These are phyloP conservation scores for Tetragnatha versicolor DNA, from an alignment of 1,140 invertebrate species.

Conservation along the genomic window DNA sequence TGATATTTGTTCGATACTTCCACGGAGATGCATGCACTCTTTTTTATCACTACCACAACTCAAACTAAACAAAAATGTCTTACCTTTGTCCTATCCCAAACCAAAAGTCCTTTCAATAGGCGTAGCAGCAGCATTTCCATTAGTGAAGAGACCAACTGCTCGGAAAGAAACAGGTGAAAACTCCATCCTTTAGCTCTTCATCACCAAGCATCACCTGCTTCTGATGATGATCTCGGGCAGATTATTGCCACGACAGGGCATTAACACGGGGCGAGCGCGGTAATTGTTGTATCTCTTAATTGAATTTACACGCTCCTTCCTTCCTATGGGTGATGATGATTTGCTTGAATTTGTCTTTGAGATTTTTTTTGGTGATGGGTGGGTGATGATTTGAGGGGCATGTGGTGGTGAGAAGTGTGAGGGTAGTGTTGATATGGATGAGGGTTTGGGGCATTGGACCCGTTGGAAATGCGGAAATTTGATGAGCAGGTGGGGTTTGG, in stretches of 20 bases:
- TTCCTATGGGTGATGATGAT: background rate
- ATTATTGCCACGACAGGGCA: slow-evolving; percentile 34
- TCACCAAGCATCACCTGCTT: slow-evolving; percentile 34
- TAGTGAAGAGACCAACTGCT: background rate
- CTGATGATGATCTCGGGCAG: slow-evolving; percentile 13
- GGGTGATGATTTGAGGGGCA: background rate
- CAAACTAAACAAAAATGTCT: no score
- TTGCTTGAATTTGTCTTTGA: background rate
- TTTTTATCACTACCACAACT: no score
- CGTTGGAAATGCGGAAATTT: no score
- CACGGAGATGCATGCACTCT: no score
- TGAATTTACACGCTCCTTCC: slow-evolving; percentile 35
- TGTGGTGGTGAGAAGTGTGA: no score
- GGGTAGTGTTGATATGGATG: no score
- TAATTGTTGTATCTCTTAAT: slow-evolving; percentile 37
- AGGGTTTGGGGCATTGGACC: no score
- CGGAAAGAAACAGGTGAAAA: slow-evolving; percentile 17
- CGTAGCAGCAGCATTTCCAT: background rate
- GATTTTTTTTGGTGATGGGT: background rate
- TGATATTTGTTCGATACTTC: no score
- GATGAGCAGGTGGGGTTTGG: no score
- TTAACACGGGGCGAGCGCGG: slow-evolving; percentile 10
- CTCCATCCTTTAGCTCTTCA: slow-evolving; percentile 31
- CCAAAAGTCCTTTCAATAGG: no score
- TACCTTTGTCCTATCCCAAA: no score